Conservation (phyloP, 2,888 invertebrate genomes). For the Caenorhabditis wallacei region DNA sequence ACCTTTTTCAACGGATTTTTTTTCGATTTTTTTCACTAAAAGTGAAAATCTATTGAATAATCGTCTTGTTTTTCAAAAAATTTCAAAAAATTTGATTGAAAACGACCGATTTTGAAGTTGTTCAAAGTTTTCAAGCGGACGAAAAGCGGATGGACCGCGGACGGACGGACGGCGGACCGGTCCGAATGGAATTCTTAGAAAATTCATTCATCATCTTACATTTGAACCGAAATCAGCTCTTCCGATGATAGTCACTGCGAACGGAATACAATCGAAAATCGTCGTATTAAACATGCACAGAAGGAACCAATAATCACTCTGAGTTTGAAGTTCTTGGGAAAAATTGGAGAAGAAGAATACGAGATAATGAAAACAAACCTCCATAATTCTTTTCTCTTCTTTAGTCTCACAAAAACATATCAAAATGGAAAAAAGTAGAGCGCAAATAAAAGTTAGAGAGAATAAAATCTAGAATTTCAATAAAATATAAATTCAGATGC, state of each 20-base stretch:
- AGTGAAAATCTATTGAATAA: no score
- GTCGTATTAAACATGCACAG: constrained; percentile 50
- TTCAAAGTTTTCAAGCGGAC: no score
- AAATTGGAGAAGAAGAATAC: not conserved
- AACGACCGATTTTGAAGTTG: no score
- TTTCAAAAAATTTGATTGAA: no score
- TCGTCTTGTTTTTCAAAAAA: no score
- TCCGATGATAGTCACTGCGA: constrained; percentile 34
- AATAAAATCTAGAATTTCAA: constrained; percentile 44
- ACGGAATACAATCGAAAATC: constrained; percentile 51
- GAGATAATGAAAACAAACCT: constrained; percentile 16
- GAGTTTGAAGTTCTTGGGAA: not conserved
- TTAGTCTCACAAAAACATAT: constrained; percentile 55
- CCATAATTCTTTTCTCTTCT: constrained; percentile 45
- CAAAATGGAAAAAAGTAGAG: constrained; percentile 30
- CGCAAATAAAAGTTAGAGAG: constrained; percentile 26
- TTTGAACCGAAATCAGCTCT: constrained; percentile 12
- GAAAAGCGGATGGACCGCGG: no score
- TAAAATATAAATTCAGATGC: not conserved
- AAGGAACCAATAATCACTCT: constrained; percentile 64
- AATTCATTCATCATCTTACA: not conserved
- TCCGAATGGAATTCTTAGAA: no score
- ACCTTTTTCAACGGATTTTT: no score
- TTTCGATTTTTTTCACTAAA: no score
- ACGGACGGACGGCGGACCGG: no score